Conservation (phyloP, 2,888 invertebrate genomes). For the Busseola fusca region DNA sequence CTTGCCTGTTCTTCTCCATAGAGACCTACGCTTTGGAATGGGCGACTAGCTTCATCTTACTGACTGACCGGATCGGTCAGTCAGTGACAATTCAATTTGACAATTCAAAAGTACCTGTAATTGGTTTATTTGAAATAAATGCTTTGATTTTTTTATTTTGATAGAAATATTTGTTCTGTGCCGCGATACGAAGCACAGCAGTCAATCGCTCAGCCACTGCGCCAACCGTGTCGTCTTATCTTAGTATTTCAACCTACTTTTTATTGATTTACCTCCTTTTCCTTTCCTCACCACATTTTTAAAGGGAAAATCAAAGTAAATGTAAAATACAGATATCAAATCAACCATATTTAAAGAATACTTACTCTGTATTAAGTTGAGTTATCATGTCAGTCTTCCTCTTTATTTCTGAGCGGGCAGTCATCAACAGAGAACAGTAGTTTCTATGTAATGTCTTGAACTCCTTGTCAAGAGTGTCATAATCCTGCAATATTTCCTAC, state of each 20-base stretch:
- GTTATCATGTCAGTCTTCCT: conserved; percentile 80
- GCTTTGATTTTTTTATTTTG: background rate
- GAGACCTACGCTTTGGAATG: too few relatives aligned
- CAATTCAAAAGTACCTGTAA: too few relatives aligned
- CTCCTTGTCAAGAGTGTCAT: conserved; percentile 76
- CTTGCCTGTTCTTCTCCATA: too few relatives aligned
- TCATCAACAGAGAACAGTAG: conserved; percentile 82
- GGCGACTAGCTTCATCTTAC: too few relatives aligned
- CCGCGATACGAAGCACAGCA: too few relatives aligned
- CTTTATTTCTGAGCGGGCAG: conserved; percentile 81
- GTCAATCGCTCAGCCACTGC: too few relatives aligned
- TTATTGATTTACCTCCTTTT: background rate
- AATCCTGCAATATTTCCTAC: conserved; percentile 86
- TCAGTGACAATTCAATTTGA: too few relatives aligned
- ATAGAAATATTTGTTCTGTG: background rate
- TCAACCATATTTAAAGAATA: conserved; percentile 42
- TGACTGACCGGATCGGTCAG: too few relatives aligned
- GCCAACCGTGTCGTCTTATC: too few relatives aligned
- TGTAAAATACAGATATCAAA: background rate
- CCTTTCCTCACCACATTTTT: too few relatives aligned
- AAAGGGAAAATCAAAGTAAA: background rate
- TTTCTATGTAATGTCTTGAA: conserved; percentile 78
- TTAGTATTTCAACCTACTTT: background rate
- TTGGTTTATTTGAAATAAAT: too few relatives aligned
- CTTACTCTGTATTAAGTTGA: conserved; percentile 81